phyloP scores from a whole-genome alignment of 2,113 vertebrate genomes.

The Parus major region DNA sequence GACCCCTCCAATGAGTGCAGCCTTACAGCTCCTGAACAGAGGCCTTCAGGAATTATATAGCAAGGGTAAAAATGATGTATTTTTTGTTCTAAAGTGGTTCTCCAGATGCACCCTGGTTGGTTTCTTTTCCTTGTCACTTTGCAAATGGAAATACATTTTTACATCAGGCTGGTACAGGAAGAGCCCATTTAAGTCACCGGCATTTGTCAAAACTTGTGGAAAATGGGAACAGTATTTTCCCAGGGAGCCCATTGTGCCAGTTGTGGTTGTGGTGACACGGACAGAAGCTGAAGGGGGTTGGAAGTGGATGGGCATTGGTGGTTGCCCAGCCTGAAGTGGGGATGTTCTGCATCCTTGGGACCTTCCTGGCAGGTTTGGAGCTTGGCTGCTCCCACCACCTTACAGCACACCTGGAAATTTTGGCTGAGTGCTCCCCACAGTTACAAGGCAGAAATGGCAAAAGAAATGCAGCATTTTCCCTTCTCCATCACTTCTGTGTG shows the following conservation, averaged over 20 bases:
- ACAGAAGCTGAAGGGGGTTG: background rate
- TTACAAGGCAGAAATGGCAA: background rate
- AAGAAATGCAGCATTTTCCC: background rate
- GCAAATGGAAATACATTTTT: background rate
- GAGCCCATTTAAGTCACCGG: background rate
- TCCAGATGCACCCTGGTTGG: background rate
- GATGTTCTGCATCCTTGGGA: background rate
- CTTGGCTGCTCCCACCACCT: background rate
- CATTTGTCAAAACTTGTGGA: background rate
- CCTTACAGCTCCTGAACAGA: background rate
- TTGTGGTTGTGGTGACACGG: background rate
- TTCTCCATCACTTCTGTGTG: background rate
- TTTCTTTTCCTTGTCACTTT: background rate
- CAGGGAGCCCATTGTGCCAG: background rate
- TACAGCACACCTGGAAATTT: background rate
- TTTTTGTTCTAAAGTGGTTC: background rate
- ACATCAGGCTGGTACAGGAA: background rate
- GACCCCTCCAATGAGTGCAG: rapidly evolving
- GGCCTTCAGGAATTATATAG: background rate
- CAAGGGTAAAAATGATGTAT: background rate
- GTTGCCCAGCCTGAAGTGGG: background rate
- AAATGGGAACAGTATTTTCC: background rate
- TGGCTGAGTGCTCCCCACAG: background rate
- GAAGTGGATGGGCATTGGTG: background rate
- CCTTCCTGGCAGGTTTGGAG: background rate